phyloP scores from a whole-genome alignment of 2,888 invertebrate species.

The Uropetala carovei region DNA sequence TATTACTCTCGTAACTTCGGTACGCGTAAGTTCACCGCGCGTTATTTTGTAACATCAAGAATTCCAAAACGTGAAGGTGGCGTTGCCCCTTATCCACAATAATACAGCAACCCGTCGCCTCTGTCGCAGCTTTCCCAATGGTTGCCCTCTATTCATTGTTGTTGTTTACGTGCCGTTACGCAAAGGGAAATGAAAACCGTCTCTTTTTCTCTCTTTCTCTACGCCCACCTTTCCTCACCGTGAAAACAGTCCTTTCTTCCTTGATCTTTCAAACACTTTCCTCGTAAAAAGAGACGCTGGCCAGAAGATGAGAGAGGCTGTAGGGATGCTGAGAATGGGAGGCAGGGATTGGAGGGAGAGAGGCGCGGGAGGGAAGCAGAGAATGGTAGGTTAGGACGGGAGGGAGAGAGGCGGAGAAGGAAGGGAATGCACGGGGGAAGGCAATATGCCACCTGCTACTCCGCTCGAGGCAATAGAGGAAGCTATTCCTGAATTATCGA shows the following conservation, averaged over 20 bases:
- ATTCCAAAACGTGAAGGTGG: not conserved
- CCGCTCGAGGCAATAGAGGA: not conserved
- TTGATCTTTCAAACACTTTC: constrained; percentile 21
- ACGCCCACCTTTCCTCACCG: not conserved
- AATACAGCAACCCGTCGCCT: not conserved
- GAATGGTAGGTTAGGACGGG: not conserved
- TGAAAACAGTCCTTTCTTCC: not conserved
- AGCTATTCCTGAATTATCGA: constrained; percentile 13
- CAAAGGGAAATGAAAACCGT: not conserved
- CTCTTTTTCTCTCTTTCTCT: not conserved
- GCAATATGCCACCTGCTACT: constrained; percentile 4
- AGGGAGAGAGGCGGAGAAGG: not conserved
- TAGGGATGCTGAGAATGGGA: not conserved
- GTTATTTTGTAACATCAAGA: not conserved
- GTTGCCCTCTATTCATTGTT: not conserved
- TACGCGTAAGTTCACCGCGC: not conserved
- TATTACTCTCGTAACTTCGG: no score
- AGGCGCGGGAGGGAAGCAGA: not conserved
- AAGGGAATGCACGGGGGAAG: not conserved
- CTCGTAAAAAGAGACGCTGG: not conserved
- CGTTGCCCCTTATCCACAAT: not conserved
- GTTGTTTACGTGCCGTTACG: constrained; percentile 16
- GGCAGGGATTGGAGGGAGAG: not conserved
- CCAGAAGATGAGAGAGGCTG: not conserved
- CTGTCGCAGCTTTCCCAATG: not conserved